Conservation (phyloP, 2,888 invertebrate species). For the Pasiphila rectangulata region DNA sequence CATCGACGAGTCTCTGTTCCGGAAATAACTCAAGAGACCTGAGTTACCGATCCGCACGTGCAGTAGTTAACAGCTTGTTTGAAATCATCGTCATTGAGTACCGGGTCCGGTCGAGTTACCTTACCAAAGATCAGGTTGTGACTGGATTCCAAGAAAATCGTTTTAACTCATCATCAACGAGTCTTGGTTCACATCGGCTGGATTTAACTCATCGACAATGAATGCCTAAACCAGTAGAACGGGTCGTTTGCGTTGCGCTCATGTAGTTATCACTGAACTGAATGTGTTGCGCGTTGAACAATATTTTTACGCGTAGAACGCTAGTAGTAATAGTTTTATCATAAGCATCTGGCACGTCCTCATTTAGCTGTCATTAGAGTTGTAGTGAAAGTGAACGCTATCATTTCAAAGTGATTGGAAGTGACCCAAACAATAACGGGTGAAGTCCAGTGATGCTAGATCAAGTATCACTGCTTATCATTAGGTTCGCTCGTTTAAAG, state of each 20-base stretch:
- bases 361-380: conserved; percentile 1
- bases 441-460: not conserved
- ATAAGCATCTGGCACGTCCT: conserved; percentile 4
- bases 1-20: not conserved
- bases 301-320: conserved; percentile 1
- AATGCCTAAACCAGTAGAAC: not conserved
- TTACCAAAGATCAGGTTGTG: not conserved
- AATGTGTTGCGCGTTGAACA: conserved; percentile 6
- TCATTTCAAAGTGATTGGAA: not conserved
- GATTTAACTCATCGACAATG: not conserved
- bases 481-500: not conserved
- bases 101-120: too few relatives aligned
- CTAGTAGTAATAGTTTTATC: not conserved
- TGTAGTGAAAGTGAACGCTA: conserved; percentile 5
- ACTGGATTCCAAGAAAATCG: not conserved
- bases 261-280: conserved; percentile 5
- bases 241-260: conserved; percentile 7
- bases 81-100: too few relatives aligned
- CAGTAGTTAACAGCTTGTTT: too few relatives aligned
- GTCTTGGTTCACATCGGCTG: not conserved
- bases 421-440: not conserved
- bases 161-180: not conserved
- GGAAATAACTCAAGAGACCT: too few relatives aligned
- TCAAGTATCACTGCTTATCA: not conserved
- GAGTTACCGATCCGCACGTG: too few relatives aligned